These are phyloP conservation scores for Calypte anna DNA, from an alignment of 2,113 vertebrate genomes.

Conservation along the genomic window DNA sequence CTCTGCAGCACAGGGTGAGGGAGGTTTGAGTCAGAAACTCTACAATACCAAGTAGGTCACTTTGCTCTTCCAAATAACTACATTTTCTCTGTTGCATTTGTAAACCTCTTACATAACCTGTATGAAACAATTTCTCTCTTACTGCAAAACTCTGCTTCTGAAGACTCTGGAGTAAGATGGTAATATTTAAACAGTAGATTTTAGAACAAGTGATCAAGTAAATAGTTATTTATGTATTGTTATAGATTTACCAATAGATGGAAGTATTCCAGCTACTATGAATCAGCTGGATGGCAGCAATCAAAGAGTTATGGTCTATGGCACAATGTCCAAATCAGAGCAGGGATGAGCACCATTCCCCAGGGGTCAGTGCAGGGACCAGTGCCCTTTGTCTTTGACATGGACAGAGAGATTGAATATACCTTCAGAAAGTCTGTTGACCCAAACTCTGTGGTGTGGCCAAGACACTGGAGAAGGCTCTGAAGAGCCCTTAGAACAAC, in stretches of 20 bases:
- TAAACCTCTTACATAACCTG: background rate
- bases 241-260: background rate
- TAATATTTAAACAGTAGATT: background rate
- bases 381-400: too few relatives aligned
- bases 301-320: too few relatives aligned
- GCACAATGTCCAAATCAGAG: too few relatives aligned
- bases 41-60: background rate
- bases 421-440: too few relatives aligned
- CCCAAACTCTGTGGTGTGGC: too few relatives aligned
- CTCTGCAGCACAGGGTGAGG: background rate
- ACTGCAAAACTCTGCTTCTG: background rate
- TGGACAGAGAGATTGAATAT: too few relatives aligned
- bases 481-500: too few relatives aligned
- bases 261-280: background rate
- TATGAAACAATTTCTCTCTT: background rate
- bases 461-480: too few relatives aligned
- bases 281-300: too few relatives aligned
- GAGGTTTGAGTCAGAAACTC: background rate
- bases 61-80: background rate
- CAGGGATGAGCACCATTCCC: too few relatives aligned
- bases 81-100: background rate
- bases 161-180: background rate
- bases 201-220: background rate
- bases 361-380: too few relatives aligned
- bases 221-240: background rate